A percentile compares a stretch with the other conserved stretches of the same genome.
These are phyloP conservation scores for Pseudomyrmex dendroicus DNA, from an alignment of 1,140 invertebrate species.

Conservation along the genomic window DNA sequence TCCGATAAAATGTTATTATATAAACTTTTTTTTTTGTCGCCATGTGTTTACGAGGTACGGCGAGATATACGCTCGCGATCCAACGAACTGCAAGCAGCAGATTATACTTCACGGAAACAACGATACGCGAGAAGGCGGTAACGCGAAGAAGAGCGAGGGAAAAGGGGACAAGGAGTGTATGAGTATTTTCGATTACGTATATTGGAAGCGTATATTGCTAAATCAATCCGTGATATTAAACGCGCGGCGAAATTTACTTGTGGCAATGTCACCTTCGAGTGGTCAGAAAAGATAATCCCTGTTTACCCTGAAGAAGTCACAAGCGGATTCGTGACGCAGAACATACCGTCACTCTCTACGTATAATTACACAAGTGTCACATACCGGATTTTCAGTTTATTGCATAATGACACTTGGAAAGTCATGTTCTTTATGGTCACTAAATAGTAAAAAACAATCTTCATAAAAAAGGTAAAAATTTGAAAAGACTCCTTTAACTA, in stretches of 20 bases:
- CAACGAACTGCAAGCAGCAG: constrained; percentile 38
- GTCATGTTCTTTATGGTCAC: too few relatives aligned
- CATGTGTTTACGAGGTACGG: not conserved
- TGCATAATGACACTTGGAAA: too few relatives aligned
- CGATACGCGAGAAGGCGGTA: not conserved
- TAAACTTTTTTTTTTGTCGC: not conserved
- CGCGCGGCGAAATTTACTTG: not conserved
- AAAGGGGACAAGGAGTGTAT: not conserved
- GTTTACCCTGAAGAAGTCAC: not conserved
- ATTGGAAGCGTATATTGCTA: not conserved
- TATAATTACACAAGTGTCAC: too few relatives aligned
- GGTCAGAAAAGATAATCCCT: not conserved
- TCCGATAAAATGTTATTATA: too few relatives aligned
- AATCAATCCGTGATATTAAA: constrained; percentile 29
- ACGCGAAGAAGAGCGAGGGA: not conserved
- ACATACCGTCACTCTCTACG: too few relatives aligned
- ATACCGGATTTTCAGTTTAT: too few relatives aligned
- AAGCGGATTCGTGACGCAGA: not conserved
- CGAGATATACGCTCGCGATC: not conserved
- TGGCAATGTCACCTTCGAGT: constrained; percentile 1
- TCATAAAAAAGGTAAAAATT: too few relatives aligned
- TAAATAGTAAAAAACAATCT: too few relatives aligned
- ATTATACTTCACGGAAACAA: constrained; percentile 17
- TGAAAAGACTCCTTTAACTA: too few relatives aligned
- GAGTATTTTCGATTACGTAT: constrained; percentile 3